Evolutionary conservation across 2,888 invertebrate species (phyloP).

Genomic region (Stenotaenia linearis): DNA sequence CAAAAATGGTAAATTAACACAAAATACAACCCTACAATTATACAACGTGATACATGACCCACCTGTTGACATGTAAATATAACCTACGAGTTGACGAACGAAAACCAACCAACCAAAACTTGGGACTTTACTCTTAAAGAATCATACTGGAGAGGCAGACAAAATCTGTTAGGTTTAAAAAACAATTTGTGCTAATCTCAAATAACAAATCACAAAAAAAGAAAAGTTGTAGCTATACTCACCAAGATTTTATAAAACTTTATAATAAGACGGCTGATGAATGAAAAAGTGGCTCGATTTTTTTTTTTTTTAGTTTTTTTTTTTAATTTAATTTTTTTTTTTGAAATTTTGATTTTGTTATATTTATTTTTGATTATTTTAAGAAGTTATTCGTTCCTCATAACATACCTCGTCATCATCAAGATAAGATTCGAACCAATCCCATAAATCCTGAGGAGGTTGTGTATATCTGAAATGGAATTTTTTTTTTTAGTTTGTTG

Average conservation of each 20-base stretch:
- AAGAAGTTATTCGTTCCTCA: not conserved
- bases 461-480: constrained; percentile 75
- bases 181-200: constrained; percentile 9
- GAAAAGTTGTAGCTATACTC: not conserved
- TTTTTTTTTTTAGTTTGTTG: no score
- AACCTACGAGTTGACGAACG: constrained; percentile 1
- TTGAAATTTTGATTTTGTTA: not conserved
- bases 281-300: not conserved
- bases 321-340: not conserved
- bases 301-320: not conserved
- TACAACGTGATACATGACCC: constrained; percentile 21
- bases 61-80: constrained; percentile 29
- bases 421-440: constrained; percentile 94
- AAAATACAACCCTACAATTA: not conserved
- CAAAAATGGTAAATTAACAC: not conserved
- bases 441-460: constrained; percentile 89
- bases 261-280: not conserved
- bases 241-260: not conserved
- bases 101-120: constrained; percentile 2
- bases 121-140: constrained; percentile 9
- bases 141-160: constrained; percentile 33
- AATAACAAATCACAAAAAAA: not conserved
- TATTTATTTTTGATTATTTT: not conserved
- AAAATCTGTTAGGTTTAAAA: constrained; percentile 22
- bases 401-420: constrained; percentile 81